Evolutionary conservation across 2,888 invertebrate genomes (phyloP).

Genomic region (Oscheius sp.): DNA sequence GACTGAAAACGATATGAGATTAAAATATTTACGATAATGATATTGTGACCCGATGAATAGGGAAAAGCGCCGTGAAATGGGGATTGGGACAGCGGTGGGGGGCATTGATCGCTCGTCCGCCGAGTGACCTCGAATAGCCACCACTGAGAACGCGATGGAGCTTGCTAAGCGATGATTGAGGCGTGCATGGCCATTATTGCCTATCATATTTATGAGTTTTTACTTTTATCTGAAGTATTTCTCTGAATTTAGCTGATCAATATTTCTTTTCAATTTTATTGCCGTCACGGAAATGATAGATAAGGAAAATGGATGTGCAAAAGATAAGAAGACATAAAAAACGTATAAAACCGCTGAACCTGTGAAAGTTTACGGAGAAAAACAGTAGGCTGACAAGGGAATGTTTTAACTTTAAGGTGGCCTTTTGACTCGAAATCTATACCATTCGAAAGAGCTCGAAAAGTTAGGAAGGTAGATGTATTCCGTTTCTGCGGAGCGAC

Average conservation of each 20-base stretch:
- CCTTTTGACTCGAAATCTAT: too few species aligned
- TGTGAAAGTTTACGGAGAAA: background rate
- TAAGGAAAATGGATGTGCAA: background rate
- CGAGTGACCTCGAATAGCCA: constrained; percentile 36
- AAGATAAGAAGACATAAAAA: background rate
- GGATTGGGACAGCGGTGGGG: constrained; percentile 29
- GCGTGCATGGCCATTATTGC: background rate
- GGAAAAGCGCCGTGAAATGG: constrained; percentile 26
- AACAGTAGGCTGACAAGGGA: background rate
- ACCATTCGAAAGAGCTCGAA: too few species aligned
- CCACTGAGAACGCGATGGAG: constrained; percentile 1
- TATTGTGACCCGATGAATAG: too few species aligned
- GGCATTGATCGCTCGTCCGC: constrained; percentile 29
- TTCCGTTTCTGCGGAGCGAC: too few species aligned
- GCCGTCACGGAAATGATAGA: too few species aligned
- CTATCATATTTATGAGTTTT: background rate
- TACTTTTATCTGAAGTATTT: too few species aligned
- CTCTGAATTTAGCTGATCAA: too few species aligned
- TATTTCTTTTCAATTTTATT: too few species aligned
- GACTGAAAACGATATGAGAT: background rate
- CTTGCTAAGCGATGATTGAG: background rate
- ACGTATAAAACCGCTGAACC: background rate
- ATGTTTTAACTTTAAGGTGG: too few species aligned
- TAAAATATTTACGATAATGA: too few species aligned
- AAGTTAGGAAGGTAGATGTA: too few species aligned